Base-by-base conservation (phyloP, 2,888 invertebrate species). In the Synergus itoensis region DNA sequence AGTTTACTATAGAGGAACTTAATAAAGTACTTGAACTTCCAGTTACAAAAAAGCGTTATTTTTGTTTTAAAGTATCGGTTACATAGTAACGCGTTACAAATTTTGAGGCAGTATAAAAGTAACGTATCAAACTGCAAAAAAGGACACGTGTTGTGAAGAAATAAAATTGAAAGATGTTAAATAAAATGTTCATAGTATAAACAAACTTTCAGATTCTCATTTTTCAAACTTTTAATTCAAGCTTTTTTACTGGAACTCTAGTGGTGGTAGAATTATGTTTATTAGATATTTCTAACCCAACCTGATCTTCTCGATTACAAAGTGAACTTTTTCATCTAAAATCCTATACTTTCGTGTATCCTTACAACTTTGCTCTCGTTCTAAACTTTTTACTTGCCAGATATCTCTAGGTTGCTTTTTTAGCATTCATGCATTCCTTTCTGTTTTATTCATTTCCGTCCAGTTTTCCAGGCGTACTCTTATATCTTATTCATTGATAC, bases 401-500 rank as follows among this genome's bases (percentile, higher is more conserved):
- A 48, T 57, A 43, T 62, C 80, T 77, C 78, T 67, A 69, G 76
- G 76, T 76, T 73, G 80, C 78, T 75, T 81, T 77, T 80, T 78
- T 76, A 79, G 76, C 82, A 83, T 83, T 83, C 82, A 83, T 82
- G 81, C 81, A 83, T 83, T 82, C 84, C 83, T 84, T 83, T 83
- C 83, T 83, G 84, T 84, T 85, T 85, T 84, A 83, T 82, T 80
- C 80, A 81, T 84, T 79, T 83, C 79, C 80, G 81, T 82, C 82
- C 83, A 83, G 84, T 80, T 57, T 77, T 53, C 73, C 82, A 83
- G 83, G 79, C 48, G 64, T 36, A 73, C 80, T 73, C 73, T 80
- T 77, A 83, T 83, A 83, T 83, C 83, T 83, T 83, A 83, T 83
- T 83, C 83, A 83, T 83, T 83, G 83, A 83, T 83, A 83, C 83